phyloP scores from a whole-genome alignment of 2,888 invertebrate species.

The Xanthorhoe spadicearia region DNA sequence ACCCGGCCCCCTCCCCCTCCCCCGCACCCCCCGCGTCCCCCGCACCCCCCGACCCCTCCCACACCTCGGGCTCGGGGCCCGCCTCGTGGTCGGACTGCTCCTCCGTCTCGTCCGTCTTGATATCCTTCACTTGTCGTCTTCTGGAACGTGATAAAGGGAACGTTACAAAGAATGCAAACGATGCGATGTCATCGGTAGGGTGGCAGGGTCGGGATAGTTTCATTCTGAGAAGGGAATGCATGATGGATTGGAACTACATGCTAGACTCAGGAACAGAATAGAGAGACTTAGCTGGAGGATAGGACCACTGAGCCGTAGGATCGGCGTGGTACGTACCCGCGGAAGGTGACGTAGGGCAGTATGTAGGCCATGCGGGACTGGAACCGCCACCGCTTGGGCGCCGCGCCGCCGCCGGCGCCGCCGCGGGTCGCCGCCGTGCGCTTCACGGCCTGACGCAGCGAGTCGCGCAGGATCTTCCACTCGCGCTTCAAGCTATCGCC shows the following conservation, averaged over 20 bases:
- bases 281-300: no score
- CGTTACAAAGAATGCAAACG: no score
- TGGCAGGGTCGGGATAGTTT: no score
- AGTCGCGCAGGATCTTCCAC: conserved; percentile 81
- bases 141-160: conserved; percentile 44
- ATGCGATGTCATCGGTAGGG: no score
- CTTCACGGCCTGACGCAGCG: conserved; percentile 75
- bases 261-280: no score
- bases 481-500: conserved; percentile 76
- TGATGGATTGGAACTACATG: no score
- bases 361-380: conserved; percentile 76
- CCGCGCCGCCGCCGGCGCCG: conserved; percentile 58
- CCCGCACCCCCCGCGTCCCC: conserved; percentile 1
- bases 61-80: conserved; percentile 47
- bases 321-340: conserved; percentile 47
- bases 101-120: conserved; percentile 64
- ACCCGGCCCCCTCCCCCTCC: conserved; percentile 52
- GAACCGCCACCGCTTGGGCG: conserved; percentile 75
- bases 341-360: conserved; percentile 74
- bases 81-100: conserved; percentile 60
- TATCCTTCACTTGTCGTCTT: conserved; percentile 53
- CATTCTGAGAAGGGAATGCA: no score
- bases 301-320: no score
- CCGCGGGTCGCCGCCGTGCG: conserved; percentile 67
- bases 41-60: not conserved